Evolutionary conservation across 2,113 vertebrate genomes (phyloP).

Genomic region (Felis chaus): DNA sequence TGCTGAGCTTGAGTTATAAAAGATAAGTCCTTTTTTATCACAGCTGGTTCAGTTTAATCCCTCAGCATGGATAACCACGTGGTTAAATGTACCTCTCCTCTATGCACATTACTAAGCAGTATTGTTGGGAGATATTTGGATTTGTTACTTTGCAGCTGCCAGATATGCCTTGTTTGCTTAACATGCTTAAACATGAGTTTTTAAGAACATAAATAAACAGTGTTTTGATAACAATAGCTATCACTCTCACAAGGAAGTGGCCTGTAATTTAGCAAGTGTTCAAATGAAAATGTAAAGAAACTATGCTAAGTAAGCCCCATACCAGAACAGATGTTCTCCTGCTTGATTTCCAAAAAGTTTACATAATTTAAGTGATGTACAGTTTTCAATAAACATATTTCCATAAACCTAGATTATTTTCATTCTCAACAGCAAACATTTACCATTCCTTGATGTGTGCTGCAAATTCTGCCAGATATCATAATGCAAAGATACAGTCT

Average conservation of each 20-base stretch:
- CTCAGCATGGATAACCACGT: neutral
- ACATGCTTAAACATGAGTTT: conserved; percentile 55
- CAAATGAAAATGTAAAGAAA: conserved; percentile 44
- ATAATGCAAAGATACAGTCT: neutral
- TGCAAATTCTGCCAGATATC: neutral
- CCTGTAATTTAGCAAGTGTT: conserved; percentile 59
- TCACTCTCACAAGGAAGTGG: conserved; percentile 47
- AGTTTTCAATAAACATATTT: conserved; percentile 62
- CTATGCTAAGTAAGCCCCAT: neutral
- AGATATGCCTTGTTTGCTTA: conserved; percentile 40
- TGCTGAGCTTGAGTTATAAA: conserved; percentile 41
- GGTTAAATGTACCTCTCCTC: conserved; percentile 38
- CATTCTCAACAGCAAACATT: conserved; percentile 55
- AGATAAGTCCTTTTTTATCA: conserved; percentile 46
- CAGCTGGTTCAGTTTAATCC: conserved; percentile 41
- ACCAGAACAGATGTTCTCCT: conserved; percentile 48
- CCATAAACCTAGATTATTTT: conserved; percentile 61
- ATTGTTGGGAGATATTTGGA: conserved; percentile 12
- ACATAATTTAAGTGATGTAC: conserved; percentile 45
- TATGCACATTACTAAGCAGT: neutral
- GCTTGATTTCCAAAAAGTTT: conserved; percentile 13
- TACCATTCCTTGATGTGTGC: neutral
- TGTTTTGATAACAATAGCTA: conserved; percentile 61
- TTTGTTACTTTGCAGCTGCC: conserved; percentile 50
- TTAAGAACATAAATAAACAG: conserved; percentile 52